Percentiles rank a stretch among this genome's conserved stretches.
These are phyloP conservation scores for Phymastichus coffea DNA, from an alignment of 1,140 invertebrate genomes.

Conservation along the genomic window DNA sequence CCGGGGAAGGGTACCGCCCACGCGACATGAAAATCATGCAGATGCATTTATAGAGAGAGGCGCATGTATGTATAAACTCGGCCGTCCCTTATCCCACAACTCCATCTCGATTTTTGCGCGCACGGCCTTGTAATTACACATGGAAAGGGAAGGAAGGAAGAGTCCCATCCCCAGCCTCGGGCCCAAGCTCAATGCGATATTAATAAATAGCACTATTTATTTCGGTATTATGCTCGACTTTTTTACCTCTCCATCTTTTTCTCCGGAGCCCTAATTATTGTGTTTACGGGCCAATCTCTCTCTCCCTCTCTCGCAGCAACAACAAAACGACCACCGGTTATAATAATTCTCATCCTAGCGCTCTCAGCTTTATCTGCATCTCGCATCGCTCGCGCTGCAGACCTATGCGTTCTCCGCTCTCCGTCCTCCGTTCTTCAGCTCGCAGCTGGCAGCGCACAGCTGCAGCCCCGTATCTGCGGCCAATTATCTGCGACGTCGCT, in stretches of 20 bases:
- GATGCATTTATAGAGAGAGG: neutral
- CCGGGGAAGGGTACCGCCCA: slow-evolving; percentile 3
- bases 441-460: no score
- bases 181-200: neutral
- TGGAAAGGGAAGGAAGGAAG: no score
- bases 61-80: neutral
- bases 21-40: slow-evolving; percentile 15
- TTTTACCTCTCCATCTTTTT: neutral
- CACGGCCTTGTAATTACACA: slow-evolving; percentile 19
- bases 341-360: no score
- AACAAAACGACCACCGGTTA: no score
- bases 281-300: no score
- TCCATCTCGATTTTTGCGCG: slow-evolving; percentile 10
- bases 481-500: no score
- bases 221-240: slow-evolving; percentile 2
- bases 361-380: no score
- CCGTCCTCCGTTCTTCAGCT: no score
- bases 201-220: slow-evolving; percentile 15
- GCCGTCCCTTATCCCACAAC: neutral
- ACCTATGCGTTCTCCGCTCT: no score
- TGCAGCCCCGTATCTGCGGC: no score
- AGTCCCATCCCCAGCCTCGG: neutral
- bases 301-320: no score
- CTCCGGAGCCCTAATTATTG: neutral
- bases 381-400: no score